These are phyloP conservation scores for Nymphalis polychloros DNA, from an alignment of 2,888 invertebrate species.

Conservation along the genomic window DNA sequence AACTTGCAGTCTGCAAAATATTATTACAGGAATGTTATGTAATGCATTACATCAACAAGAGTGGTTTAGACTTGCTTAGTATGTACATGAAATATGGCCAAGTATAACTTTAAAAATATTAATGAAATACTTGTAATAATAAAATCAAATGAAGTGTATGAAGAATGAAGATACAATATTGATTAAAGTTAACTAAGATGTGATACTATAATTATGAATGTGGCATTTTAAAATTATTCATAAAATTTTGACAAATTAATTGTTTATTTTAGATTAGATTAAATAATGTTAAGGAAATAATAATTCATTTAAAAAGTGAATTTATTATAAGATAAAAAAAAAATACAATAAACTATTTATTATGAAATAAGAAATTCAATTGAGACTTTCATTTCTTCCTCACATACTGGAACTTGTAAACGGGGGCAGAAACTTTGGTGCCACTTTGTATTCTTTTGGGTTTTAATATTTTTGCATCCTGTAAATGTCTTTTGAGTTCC, in stretches of 20 bases:
- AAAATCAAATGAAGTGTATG: conserved; percentile 12
- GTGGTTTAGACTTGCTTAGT: neutral
- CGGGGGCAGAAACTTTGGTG: conserved; percentile 85
- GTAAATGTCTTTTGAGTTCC: conserved; percentile 85
- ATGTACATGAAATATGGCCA: neutral
- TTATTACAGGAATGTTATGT: too few relatives aligned
- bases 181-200: conserved; percentile 29
- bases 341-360: conserved; percentile 44
- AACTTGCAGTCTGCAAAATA: too few relatives aligned
- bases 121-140: conserved; percentile 9
- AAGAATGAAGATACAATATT: conserved; percentile 1
- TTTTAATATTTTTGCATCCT: conserved; percentile 83
- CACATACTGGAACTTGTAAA: conserved; percentile 91
- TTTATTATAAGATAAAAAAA: conserved; percentile 28
- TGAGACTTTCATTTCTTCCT: conserved; percentile 84
- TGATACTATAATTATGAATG: conserved; percentile 23
- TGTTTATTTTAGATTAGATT: neutral
- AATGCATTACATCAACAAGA: too few relatives aligned
- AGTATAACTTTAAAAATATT: neutral
- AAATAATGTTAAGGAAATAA: conserved; percentile 7
- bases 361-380: conserved; percentile 38
- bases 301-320: conserved; percentile 10
- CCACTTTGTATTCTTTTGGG: conserved; percentile 85
- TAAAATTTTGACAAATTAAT: neutral
- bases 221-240: conserved; percentile 20